Base-by-base conservation (phyloP, 2,797 vertebrate genomes). In the Acropternis orthonyx region DNA sequence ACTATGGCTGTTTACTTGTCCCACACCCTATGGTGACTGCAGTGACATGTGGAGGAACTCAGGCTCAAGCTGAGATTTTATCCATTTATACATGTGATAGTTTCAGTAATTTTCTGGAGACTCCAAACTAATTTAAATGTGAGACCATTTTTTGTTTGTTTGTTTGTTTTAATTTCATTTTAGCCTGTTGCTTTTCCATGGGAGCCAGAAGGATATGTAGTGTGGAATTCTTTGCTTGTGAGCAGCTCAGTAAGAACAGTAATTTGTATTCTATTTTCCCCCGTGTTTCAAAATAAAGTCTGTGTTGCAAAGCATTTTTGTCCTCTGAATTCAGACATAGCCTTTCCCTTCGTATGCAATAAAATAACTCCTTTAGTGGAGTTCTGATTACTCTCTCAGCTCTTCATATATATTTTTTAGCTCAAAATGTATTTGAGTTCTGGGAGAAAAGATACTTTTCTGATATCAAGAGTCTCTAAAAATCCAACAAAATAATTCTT, bases 31-130 rank as follows among this genome's bases (percentile, higher is more conserved):
- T 4, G 6, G 21, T 59, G 71, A 63, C 56, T 87, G 37, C 2
- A 7, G 49, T 83, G 55, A 39, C 74, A 87, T 6, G 19, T 1
- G 16, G 61, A 89, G 2, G 4, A 91, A 54, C 52, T 80, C 46
- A 43, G 15, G 14, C 73, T 89, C 34, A 74, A 12, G 16, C n/a
- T 75, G 68, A 85, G 72, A 43, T 61, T 89, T 80, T 76, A 79
- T 14, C 12, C 84, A 15, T 5, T 94, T 74, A n/a, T 12, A 39
- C 14, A 14, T 49, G 24, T 63, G 36, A 67, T 4, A 44, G 28
- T n/a, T 82, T 26, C 67, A 88, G 58, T 56, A 62, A 67, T 81
- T 87, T 88, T 89, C 41, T 56, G 63, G 46, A 93, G 30, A 48
- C 12, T 75, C 28, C 48, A 92, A 36, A 56, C 55, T 75, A 43